These are phyloP conservation scores for Acanthosepion pharaonis DNA, from an alignment of 2,888 invertebrate species.

Conservation along the genomic window DNA sequence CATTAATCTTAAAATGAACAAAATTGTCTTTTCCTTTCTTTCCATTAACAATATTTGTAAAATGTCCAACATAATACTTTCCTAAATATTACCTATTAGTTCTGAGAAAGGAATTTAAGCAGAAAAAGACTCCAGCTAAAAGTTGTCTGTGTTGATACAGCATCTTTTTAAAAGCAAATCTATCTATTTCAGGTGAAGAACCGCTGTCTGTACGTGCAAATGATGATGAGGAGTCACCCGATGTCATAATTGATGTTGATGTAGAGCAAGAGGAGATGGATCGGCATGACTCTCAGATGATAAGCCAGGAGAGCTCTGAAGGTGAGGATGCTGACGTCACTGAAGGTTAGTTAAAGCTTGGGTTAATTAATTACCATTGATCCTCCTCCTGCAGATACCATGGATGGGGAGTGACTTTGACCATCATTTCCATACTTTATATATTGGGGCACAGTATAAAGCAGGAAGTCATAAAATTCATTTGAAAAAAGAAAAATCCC, in stretches of 20 bases:
- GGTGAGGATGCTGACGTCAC: constrained; percentile 67
- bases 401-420: background rate
- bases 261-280: constrained; percentile 69
- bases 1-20: too few relatives aligned
- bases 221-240: constrained; percentile 53
- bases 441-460: background rate
- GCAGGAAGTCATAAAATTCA: background rate
- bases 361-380: background rate
- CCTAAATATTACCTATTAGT: too few relatives aligned
- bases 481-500: background rate
- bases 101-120: background rate
- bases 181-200: constrained; percentile 50
- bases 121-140: background rate
- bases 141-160: constrained; percentile 38
- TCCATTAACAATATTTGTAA: too few relatives aligned
- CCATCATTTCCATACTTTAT: background rate
- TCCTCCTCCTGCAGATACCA: background rate
- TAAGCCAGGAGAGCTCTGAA: constrained; percentile 73
- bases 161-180: background rate
- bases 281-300: constrained; percentile 75
- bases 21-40: too few relatives aligned
- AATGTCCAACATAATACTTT: too few relatives aligned
- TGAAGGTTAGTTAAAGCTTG: constrained; percentile 56
- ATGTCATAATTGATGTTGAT: constrained; percentile 70
- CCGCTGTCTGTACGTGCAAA: constrained; percentile 49